Conservation (phyloP, 2,113 vertebrate species). For the Excalfactoria chinensis region DNA sequence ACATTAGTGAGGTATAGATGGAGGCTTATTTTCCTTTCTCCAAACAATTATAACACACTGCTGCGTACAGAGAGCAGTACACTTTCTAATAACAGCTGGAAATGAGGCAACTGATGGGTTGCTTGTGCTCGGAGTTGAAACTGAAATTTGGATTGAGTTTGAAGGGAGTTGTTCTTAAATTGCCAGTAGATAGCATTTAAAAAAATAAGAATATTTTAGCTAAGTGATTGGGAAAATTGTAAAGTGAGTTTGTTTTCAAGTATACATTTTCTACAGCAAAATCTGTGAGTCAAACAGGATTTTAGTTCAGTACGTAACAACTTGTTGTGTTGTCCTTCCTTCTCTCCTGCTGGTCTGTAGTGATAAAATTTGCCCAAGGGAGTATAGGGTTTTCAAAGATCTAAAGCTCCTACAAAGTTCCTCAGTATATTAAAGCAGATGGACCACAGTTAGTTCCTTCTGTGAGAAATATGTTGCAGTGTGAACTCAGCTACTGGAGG, state of each 20-base stretch:
- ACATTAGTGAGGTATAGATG: background rate
- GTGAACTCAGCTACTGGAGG: background rate
- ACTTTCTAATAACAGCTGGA: background rate
- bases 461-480: background rate
- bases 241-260: background rate
- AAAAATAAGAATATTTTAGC: background rate
- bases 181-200: background rate
- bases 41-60: background rate
- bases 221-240: background rate
- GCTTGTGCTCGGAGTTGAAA: background rate
- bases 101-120: background rate
- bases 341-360: background rate
- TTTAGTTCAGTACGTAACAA: background rate
- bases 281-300: background rate
- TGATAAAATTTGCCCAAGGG: background rate
- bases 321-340: background rate
- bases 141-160: background rate
- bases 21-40: slow-evolving; percentile 4
- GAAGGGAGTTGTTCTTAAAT: background rate
- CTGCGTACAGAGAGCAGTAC: background rate
- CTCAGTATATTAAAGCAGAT: background rate
- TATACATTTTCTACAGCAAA: background rate
- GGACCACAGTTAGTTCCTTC: background rate
- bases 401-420: background rate
- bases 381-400: background rate